These are phyloP conservation scores for Chymomyza procnemis DNA, from an alignment of 2,888 invertebrate genomes.

Conservation along the genomic window DNA sequence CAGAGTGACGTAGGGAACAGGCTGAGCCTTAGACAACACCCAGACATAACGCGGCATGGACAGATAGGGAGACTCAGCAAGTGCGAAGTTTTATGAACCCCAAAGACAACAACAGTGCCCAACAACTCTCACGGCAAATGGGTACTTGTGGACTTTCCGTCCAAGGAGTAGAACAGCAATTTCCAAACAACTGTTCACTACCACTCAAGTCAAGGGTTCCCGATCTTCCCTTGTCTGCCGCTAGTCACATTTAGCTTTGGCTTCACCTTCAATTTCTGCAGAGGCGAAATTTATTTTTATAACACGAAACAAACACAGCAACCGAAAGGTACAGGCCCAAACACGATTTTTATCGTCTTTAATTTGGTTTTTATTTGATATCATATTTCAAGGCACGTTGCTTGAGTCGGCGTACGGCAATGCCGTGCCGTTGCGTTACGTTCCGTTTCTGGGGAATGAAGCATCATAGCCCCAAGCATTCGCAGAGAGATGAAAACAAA, in stretches of 20 bases:
- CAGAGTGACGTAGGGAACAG: too few relatives aligned
- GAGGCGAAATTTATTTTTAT: conserved; percentile 26
- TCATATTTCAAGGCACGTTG: conserved; percentile 71
- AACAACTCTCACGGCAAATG: too few relatives aligned
- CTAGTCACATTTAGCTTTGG: conserved; percentile 16
- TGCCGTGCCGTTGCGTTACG: conserved; percentile 4
- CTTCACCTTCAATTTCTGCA: conserved; percentile 1
- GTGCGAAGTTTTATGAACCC: conserved; percentile 66
- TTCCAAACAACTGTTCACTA: conserved; percentile 39
- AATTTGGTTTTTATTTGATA: conserved; percentile 77
- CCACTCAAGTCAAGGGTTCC: conserved; percentile 7
- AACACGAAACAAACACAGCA: conserved; percentile 35
- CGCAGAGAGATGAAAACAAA: conserved; percentile 35
- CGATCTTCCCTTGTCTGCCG: conserved; percentile 7
- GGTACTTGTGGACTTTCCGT: too few relatives aligned
- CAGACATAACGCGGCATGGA: not conserved
- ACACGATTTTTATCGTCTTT: conserved; percentile 76
- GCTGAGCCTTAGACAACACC: not conserved
- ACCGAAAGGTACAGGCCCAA: conserved; percentile 26
- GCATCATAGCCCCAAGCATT: conserved; percentile 4
- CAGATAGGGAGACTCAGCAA: not conserved
- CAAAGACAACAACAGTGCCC: conserved; percentile 52
- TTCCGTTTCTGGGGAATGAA: too few relatives aligned
- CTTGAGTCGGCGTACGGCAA: conserved; percentile 4
- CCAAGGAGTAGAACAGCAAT: too few relatives aligned